Base-by-base conservation (phyloP, 2,888 invertebrate genomes). In the Lamellibrachia columna region DNA sequence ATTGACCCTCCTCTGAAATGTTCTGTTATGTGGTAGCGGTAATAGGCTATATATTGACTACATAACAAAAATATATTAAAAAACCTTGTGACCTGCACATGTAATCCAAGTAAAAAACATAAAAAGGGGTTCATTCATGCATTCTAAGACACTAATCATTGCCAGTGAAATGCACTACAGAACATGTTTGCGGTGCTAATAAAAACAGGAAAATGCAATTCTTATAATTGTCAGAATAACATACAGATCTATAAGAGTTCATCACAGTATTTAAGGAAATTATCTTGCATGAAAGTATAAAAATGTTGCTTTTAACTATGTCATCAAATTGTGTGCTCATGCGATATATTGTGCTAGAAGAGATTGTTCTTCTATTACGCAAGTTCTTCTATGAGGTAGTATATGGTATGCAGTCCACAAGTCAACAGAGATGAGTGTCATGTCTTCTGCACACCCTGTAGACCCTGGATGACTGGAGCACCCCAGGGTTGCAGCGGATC, bases 361-460 rank as follows among this genome's bases (percentile, higher is more conserved):
- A 15, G 75, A n/a, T 75, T 15, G 75, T 6, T 6, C 6, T 75
- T 75, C n/a, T 75, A 75, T 75, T 22, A 22, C n/a, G 75, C 75
- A 75, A 4, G 22, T 75, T 22, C 75, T 75, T 75, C 75, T 75
- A 75, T 75, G 22, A 75, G 4, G 75, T 22, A 75, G 15, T 75
- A 22, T 75, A 75, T 6, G 75, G 75, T 75, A 75, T 75, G 75
- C 6, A 22, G 75, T 75, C 75, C 2, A n/a, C 22, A 75, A 75
- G 22, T 22, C 22, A 75, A 11, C 6, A 75, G 11, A 75, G 4
- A 75, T 22, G 6, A 22, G 15, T 75, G 22, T 40, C 40, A 15
- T 75, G 75, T 75, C 75, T 75, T 75, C 75, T 75, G 75, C 22
- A 75, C 75, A 75, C 75, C 75, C 75, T 75, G 75, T 75, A 22